Evolutionary conservation across 2,888 invertebrate genomes (phyloP), one percentile per base, ranked within the genome.

Genomic region (Cheilosia urbana): DNA sequence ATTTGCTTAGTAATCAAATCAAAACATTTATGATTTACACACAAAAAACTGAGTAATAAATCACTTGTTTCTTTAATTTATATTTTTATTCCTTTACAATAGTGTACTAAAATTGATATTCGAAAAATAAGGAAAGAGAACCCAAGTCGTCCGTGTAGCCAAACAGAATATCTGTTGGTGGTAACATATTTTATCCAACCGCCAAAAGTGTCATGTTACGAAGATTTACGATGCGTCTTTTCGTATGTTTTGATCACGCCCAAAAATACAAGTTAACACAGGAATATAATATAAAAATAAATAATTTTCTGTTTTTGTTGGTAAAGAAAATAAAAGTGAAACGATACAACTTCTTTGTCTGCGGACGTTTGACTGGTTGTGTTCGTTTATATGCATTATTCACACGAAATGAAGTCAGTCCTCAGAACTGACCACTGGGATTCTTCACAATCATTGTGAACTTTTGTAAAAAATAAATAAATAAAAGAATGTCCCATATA

Each of bases 151-250:
- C 42, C 19, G 68, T 82, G 27, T 42, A 65, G 34, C 73, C 42
- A 55, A 63, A 53, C 65, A 58, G 69, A 58, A 72, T 72, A 80
- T 73, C 72, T 81, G 80, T 85, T 85, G 85, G 85, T 81, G 85
- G 85, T 85, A 85, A 81, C 91, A 91, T 91, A 91, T 91, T 90
- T 91, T 91, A 91, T 82, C 82, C 87, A 82, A 91, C 91, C 91
- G 91, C 91, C 92, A 91, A 91, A 92, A 91, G 91, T 91, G 91
- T 91, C 91, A 91, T 92, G 91, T 91, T 91, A 90, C 91, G 89
- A 89, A 90, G 91, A 91, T 91, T 91, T 91, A 92, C 91, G 90
- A 85, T 89, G 88, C 89, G 89, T 79, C 82, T 81, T 72, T 73
- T 75, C 34, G 62, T 65, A 60, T 83, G 87, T 78, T 75, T 87